Base-by-base conservation (phyloP, 2,888 invertebrate genomes). In the Drosophila demipolita region DNA sequence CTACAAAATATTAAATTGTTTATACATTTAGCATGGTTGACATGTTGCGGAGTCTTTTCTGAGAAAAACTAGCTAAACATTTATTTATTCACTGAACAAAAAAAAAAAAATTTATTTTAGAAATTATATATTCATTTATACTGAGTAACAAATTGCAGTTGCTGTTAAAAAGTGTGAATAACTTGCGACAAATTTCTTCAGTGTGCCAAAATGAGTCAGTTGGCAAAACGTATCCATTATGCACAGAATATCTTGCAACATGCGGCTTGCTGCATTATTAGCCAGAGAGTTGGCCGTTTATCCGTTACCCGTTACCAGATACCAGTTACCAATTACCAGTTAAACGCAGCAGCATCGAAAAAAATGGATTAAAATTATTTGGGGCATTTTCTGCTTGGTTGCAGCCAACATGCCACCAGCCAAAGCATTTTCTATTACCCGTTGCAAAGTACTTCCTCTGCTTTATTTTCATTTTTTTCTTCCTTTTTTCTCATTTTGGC, bases 301-400 rank as follows among this genome's bases (percentile, higher is more conserved):
- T 64, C 83, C 73, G 73, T 83, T 76, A 40, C n/a, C 40, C 3
- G 40, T 1, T 17, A 45, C 42, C 42, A 20, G 20, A 6, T 42
- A 12, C 42, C 20, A 42, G 42, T 12, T 20, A 42, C 42, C 42
- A 54, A 20, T 36, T 33, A 80, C 69, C 62, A 49, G 62, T 62
- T 71, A 67, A 45, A 35, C 33, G 60, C n/a, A 32, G 38, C 32
- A 50, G 40, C 20, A 26, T 59, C 52, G 35, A 53, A 65, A 45
- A 20, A 20, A 20, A 20, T 45, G 3, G 20, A 12, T 53, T 29
- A 11, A 48, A 87, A 89, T 81, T 90, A 90, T 90, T 89, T 90
- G 83, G 90, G 90, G 90, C 90, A 90, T 83, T 87, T 73, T 80
- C 77, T 71, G 77, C 68, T 63, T 63, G 67, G 66, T 73, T 69